Evolutionary conservation across 2,888 invertebrate species (phyloP).

Genomic region (Dysmachus trigonus): DNA sequence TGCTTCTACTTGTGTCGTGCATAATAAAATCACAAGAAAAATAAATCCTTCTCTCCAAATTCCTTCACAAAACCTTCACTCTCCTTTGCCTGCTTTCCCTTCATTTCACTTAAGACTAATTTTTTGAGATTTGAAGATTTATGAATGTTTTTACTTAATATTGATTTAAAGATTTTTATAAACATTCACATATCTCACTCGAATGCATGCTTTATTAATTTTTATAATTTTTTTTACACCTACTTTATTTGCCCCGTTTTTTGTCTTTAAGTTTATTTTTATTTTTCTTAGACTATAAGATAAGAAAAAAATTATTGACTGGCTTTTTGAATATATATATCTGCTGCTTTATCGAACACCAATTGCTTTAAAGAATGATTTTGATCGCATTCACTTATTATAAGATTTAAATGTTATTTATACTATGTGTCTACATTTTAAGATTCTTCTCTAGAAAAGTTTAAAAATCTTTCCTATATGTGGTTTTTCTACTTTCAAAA

Average conservation of each 20-base stretch:
- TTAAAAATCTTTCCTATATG: no score
- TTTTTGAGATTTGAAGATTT: constrained; percentile 44
- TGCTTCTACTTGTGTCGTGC: constrained; percentile 43
- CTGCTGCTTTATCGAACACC: background rate
- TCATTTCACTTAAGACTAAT: constrained; percentile 52
- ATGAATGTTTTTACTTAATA: constrained; percentile 28
- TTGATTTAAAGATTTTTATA: background rate
- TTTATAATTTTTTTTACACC: constrained; percentile 43
- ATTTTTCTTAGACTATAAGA: constrained; percentile 22
- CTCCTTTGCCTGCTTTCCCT: constrained; percentile 46
- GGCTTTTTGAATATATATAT: background rate
- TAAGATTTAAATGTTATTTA: background rate
- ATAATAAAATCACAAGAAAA: constrained; percentile 42
- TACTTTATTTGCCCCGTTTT: constrained; percentile 46
- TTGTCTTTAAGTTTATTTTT: constrained; percentile 2
- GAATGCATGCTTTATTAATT: constrained; percentile 43
- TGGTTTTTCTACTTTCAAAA: background rate
- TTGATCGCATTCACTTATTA: background rate
- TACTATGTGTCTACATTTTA: no score
- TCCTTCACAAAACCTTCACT: constrained; percentile 41
- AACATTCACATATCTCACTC: constrained; percentile 42
- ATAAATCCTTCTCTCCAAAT: constrained; percentile 20
- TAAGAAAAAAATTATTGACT: constrained; percentile 44
- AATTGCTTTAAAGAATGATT: constrained; percentile 30
- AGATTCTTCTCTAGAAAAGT: no score